Conservation (phyloP, 2,888 invertebrate genomes). For the Biston stratarius region DNA sequence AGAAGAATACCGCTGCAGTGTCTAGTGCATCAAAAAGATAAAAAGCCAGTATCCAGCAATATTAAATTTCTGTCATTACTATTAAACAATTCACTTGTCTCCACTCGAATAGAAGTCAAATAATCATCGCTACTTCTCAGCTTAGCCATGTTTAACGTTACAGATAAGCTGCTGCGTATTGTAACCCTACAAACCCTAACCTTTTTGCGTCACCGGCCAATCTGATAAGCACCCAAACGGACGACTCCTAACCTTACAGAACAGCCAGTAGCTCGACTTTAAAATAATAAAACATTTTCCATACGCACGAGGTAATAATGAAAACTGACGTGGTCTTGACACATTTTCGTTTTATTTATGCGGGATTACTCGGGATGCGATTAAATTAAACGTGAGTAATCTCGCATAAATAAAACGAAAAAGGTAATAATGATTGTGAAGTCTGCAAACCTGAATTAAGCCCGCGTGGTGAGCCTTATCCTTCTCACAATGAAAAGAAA, state of each 20-base stretch:
- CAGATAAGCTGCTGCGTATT: constrained; percentile 58
- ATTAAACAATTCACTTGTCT: neutral
- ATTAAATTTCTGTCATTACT: no score
- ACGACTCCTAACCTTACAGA: constrained; percentile 25
- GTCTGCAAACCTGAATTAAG: no score
- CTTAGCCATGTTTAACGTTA: constrained; percentile 32
- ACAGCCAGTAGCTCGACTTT: constrained; percentile 22
- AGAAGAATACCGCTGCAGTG: no score
- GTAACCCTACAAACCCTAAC: constrained; percentile 52
- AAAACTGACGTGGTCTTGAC: neutral
- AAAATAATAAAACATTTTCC: neutral
- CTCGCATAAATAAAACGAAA: no score
- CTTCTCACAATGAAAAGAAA: no score
- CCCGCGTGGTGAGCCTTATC: no score
- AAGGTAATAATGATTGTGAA: no score
- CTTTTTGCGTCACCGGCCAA: constrained; percentile 50
- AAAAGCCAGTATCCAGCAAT: no score
- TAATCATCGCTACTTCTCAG: constrained; percentile 49
- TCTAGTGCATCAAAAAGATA: no score
- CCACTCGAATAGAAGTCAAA: constrained; percentile 31
- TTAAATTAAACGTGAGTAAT: no score
- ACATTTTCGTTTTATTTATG: no score
- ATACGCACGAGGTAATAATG: neutral
- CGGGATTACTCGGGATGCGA: no score
- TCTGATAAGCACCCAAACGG: constrained; percentile 61